phyloP scores from a whole-genome alignment of 2,113 vertebrate species.

The Salminus brasiliensis region DNA sequence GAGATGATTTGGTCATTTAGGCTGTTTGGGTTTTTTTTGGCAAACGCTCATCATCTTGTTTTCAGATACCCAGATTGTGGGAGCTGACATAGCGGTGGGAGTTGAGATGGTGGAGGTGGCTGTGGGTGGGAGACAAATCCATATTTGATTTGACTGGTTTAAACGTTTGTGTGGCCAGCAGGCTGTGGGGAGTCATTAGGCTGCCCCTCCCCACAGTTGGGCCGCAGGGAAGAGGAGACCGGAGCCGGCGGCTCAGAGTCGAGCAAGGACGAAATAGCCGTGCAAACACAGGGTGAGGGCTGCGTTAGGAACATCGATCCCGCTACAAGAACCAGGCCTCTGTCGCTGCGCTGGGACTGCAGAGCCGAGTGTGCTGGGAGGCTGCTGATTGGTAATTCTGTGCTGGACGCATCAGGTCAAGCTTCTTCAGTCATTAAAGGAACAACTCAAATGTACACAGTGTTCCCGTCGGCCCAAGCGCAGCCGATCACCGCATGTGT shows the following conservation, averaged over 20 bases:
- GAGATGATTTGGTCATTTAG: no score
- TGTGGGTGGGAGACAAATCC: constrained; percentile 65
- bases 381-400: constrained; percentile 14
- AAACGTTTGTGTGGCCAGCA: constrained; percentile 72
- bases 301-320: constrained; percentile 75
- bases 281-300: constrained; percentile 65
- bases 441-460: no score
- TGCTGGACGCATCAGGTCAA: constrained; percentile 1
- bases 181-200: constrained; percentile 75
- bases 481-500: no score
- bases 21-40: no score
- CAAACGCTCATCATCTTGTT: no score
- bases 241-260: background rate
- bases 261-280: constrained; percentile 51
- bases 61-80: no score
- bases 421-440: background rate
- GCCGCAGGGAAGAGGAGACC: background rate
- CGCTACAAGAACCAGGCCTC: constrained; percentile 26
- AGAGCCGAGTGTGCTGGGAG: constrained; percentile 22
- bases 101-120: constrained; percentile 24
- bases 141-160: constrained; percentile 76
- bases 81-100: no score
- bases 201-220: constrained; percentile 58
- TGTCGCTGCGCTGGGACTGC: constrained; percentile 17
- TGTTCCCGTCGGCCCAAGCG: no score